Evolutionary conservation across 2,113 vertebrate species (phyloP), one percentile per base, ranked within the genome.

Genomic region (Ascaphus truei): DNA sequence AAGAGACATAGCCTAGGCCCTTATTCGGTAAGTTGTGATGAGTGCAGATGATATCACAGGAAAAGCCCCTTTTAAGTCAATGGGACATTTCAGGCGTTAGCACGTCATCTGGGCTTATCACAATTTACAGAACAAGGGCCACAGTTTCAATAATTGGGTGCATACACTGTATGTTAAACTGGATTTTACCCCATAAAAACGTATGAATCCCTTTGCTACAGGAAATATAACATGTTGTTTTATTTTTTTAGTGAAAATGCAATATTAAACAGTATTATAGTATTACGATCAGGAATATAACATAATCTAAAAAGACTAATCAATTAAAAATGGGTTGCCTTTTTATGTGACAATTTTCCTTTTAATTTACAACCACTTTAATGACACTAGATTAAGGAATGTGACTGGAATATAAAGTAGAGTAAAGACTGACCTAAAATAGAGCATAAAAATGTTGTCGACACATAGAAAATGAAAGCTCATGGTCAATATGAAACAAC

Each of bases 111-210:
- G n/a, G n/a, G n/a, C n/a, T n/a, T n/a, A n/a, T n/a, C n/a, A n/a
- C n/a, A n/a, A n/a, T n/a, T n/a, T n/a, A n/a, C n/a, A n/a, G n/a
- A n/a, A n/a, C n/a, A n/a, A n/a, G n/a, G n/a, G n/a, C n/a, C n/a
- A n/a, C n/a, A n/a, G 41, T 34, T 60, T 51, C 56, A 60, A 34
- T 29, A 68, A 43, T 30, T 30, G 31, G 60, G 59, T 69, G 66
- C 45, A 59, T 60, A n/a, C n/a, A n/a, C n/a, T n/a, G n/a, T n/a
- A 60, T 69, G 56, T 60, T 69, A 60, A 69, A 69, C 66, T 59
- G 50, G 22, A 51, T 37, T 51, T 60, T 55, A 69, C 66, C 66
- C 56, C 64, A 25, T 64, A 11, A 22, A 27, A n/a, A n/a, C n/a
- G n/a, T n/a, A n/a, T n/a, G n/a, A 22, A 18, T 57, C 39, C 16